These are phyloP conservation scores for Physeter macrocephalus DNA, from an alignment of 2,113 vertebrate species.

Conservation along the genomic window DNA sequence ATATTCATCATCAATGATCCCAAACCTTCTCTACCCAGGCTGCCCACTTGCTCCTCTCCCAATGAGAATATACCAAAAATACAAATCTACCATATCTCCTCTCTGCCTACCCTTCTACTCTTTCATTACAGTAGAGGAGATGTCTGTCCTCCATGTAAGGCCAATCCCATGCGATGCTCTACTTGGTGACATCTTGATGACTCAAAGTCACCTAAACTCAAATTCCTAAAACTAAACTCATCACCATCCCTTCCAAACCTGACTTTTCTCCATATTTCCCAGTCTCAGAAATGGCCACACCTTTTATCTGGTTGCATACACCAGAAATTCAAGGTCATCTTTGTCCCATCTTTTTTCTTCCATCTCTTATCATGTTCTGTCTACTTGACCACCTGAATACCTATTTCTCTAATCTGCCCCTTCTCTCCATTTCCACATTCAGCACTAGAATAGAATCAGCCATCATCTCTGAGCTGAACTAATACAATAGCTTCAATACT, in stretches of 20 bases:
- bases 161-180: not conserved
- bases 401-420: not conserved
- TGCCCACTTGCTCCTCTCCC: not conserved
- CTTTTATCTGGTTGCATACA: not conserved
- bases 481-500: not conserved
- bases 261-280: not conserved
- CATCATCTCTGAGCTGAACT: not conserved
- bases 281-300: not conserved
- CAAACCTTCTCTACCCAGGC: not conserved
- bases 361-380: not conserved
- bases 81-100: not conserved
- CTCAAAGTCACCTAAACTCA: not conserved
- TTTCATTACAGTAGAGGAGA: not conserved
- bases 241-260: no score
- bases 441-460: not conserved
- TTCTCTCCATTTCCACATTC: not conserved
- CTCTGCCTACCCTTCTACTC: not conserved
- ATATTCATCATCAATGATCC: not conserved
- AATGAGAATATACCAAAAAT: not conserved
- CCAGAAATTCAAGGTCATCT: not conserved
- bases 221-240: not conserved
- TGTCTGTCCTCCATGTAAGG: not conserved
- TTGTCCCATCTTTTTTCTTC: not conserved
- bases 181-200: not conserved
- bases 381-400: not conserved